Evolutionary conservation across 2,888 invertebrate species (phyloP).

Genomic region (Megastigmus dorsalis): DNA sequence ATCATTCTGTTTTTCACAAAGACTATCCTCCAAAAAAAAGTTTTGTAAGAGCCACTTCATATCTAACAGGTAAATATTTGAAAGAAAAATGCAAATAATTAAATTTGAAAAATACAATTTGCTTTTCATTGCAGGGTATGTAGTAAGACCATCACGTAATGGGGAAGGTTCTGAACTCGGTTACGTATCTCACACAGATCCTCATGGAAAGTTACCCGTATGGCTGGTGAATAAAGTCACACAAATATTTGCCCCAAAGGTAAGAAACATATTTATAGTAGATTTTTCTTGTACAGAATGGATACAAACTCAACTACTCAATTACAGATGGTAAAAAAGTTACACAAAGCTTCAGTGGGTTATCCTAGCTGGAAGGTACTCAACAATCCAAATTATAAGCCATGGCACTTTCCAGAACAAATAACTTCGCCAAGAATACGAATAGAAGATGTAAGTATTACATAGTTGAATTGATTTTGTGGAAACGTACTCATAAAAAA

Average conservation of each 20-base stretch:
- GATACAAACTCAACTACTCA: constrained; percentile 31
- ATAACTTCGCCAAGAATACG: constrained; percentile 83
- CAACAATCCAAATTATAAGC: constrained; percentile 85
- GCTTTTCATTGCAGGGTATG: constrained; percentile 77
- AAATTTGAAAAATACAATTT: constrained; percentile 8
- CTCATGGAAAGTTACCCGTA: constrained; percentile 88
- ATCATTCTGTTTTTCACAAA: constrained; percentile 92
- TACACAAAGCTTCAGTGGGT: constrained; percentile 87
- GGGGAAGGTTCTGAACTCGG: constrained; percentile 85
- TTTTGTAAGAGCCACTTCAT: constrained; percentile 82
- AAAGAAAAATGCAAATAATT: not conserved
- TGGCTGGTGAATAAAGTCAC: constrained; percentile 94
- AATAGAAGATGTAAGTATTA: constrained; percentile 80
- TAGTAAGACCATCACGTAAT: constrained; percentile 78
- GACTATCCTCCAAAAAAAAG: constrained; percentile 89
- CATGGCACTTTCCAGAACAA: constrained; percentile 93
- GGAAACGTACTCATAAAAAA: not conserved
- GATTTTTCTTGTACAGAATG: constrained; percentile 19
- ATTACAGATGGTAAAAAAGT: constrained; percentile 82
- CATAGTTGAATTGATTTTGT: constrained; percentile 25
- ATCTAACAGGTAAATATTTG: constrained; percentile 77
- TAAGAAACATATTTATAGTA: constrained; percentile 62
- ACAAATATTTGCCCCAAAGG: constrained; percentile 89
- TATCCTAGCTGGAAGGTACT: constrained; percentile 89
- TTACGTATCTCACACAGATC: constrained; percentile 93